Evolutionary conservation across 2,113 vertebrate species (phyloP).

Genomic region (Plecotus auritus): DNA sequence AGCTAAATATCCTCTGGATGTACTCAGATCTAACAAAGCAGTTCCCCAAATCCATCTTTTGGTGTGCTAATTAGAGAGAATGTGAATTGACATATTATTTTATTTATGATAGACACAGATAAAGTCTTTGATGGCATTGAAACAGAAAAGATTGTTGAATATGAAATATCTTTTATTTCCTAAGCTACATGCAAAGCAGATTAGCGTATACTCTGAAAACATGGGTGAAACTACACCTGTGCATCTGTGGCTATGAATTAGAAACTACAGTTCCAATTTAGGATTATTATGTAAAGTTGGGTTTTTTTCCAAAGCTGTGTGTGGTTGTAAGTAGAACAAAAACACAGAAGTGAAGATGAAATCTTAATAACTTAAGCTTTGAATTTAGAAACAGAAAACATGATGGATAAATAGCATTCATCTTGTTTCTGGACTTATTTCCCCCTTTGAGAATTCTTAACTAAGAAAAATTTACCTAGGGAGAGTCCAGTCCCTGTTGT

Average conservation of each 20-base stretch:
- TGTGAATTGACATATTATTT: slow-evolving; percentile 16
- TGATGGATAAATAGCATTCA: slow-evolving; percentile 31
- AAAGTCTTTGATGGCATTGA: background rate
- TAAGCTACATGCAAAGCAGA: background rate
- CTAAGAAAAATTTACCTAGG: slow-evolving; percentile 18
- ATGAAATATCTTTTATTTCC: slow-evolving; percentile 13
- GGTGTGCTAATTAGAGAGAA: background rate
- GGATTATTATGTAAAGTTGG: background rate
- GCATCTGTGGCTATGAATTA: background rate
- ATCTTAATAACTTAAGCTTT: slow-evolving; percentile 4
- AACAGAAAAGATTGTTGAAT: background rate
- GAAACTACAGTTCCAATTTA: background rate
- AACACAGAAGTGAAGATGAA: background rate
- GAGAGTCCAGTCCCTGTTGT: background rate
- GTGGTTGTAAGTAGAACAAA: background rate
- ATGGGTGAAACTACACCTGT: background rate
- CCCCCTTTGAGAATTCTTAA: slow-evolving; percentile 42
- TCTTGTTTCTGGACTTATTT: slow-evolving; percentile 45
- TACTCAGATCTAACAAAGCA: background rate
- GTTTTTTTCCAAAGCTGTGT: background rate
- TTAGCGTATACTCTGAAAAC: background rate
- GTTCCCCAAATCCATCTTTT: slow-evolving; percentile 8
- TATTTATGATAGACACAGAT: background rate
- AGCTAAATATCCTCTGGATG: background rate
- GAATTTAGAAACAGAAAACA: slow-evolving; percentile 42